Base-by-base conservation (phyloP, 2,888 invertebrate genomes). In the Ceratothoa steindachneri region DNA sequence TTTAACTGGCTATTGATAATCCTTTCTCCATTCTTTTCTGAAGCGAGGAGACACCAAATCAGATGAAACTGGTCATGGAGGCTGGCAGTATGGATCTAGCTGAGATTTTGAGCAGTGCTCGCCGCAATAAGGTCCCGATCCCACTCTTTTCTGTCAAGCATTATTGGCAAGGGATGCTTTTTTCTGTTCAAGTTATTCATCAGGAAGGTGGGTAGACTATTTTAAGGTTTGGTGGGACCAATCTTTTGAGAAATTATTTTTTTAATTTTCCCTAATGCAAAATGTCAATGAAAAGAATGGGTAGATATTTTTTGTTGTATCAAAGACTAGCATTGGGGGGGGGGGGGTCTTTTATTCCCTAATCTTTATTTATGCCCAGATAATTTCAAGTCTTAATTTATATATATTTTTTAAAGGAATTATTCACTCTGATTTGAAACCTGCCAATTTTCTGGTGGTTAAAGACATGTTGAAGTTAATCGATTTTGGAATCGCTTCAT, bases 381-480 rank as follows among this genome's bases (percentile, higher is more conserved):
- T 12, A 68, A 41, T 15, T 41, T 9, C 41, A 41, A 41, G 7
- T 22, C 9, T 67, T 24, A 27, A 60, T 7, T 27, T 60, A 55
- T 69, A 27, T 51, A 30, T 3, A 9, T 15, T 77, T 4, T 69
- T 41, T 83, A 19, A 83, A 93, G 95, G 93, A 70, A 93, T 98
- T 1, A 93, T 98, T 81, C 98, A 98, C 85, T 93, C 95, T 0
- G 98, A 99, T 85, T 85, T 98, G 81, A 98, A 98, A 84, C 98
- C 98, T 0, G 95, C 95, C 0, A 98, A 98, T 85, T 99, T 98
- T 85, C 87, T 98, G 55, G 87, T 95, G 83, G 92, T 93, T 4
- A 89, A 90, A 79, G 93, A 92, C 1, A 88, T 90, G 60, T 85
- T 98, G 72, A 98, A 98, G 86, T 86, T 98, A 74, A 99, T 98